Evolutionary conservation across 2,113 vertebrate genomes (phyloP).

Genomic region (Menura novaehollandiae): DNA sequence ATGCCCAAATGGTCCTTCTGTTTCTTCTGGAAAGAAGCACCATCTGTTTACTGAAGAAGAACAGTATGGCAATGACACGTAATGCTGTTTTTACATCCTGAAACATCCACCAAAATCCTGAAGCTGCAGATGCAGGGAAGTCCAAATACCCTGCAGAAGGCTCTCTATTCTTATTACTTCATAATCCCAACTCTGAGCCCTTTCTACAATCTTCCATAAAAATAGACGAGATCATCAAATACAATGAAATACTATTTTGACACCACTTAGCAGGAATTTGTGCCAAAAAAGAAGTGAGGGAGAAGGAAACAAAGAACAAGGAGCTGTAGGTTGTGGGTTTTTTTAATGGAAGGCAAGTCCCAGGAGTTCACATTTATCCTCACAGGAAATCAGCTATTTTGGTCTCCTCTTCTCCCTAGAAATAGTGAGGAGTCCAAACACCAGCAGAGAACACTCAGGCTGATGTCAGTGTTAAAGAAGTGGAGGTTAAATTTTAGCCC

Average conservation of each 20-base stretch:
- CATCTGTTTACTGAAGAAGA: neutral
- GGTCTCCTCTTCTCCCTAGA: neutral
- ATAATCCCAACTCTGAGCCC: neutral
- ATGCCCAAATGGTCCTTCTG: neutral
- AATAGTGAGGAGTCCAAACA: neutral
- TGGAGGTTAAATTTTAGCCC: neutral
- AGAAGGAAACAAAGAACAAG: neutral
- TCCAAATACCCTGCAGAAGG: neutral
- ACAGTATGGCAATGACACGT: fast-evolving
- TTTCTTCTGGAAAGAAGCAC: neutral
- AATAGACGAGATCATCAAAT: neutral
- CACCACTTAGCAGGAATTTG: neutral
- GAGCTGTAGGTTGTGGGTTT: fast-evolving
- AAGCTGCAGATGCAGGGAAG: neutral
- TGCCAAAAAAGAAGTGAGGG: neutral
- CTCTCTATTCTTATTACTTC: neutral
- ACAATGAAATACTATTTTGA: neutral
- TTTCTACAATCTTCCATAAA: neutral
- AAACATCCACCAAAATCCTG: neutral
- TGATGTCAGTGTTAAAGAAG: neutral
- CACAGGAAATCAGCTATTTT: neutral
- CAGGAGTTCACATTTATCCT: neutral
- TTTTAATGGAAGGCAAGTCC: neutral
- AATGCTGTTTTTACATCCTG: neutral
- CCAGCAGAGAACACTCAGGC: neutral